Evolutionary conservation across 2,888 invertebrate genomes (phyloP).

Genomic region (Oscheius sp.): DNA sequence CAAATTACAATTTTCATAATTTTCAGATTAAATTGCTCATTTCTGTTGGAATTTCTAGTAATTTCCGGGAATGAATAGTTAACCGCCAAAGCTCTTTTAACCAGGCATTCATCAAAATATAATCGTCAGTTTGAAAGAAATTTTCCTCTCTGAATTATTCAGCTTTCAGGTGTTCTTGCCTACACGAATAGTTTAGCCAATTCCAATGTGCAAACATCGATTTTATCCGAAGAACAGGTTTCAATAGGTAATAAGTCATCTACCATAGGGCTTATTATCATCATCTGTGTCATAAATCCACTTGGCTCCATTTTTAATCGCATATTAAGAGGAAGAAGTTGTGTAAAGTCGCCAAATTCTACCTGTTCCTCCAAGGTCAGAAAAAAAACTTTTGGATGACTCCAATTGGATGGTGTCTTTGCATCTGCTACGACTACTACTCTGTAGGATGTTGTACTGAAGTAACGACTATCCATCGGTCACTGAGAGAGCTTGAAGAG

Average conservation of each 20-base stretch:
- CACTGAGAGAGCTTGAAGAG: no score
- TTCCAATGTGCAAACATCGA: neutral
- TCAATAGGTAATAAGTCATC: neutral
- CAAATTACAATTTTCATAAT: no score
- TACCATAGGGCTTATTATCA: slow-evolving; percentile 36
- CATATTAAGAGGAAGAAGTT: slow-evolving; percentile 25
- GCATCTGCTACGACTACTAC: slow-evolving; percentile 40
- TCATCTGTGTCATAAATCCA: slow-evolving; percentile 47
- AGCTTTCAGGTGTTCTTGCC: neutral
- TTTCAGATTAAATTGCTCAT: no score
- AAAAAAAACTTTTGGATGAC: slow-evolving; percentile 32
- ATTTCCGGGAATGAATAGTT: no score
- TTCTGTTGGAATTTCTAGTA: no score
- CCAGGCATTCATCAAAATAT: no score
- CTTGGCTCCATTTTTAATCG: slow-evolving; percentile 35
- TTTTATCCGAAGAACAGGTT: neutral
- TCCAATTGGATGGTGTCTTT: slow-evolving; percentile 38
- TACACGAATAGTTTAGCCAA: neutral
- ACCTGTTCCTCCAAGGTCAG: slow-evolving; percentile 26
- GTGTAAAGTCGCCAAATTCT: neutral
- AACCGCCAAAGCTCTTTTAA: no score
- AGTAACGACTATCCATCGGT: slow-evolving; percentile 18
- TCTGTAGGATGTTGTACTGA: slow-evolving; percentile 24
- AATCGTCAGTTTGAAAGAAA: no score
- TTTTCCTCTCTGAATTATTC: no score